phyloP scores from a whole-genome alignment of 1,140 invertebrate genomes.

The Temnothorax longispinosus region DNA sequence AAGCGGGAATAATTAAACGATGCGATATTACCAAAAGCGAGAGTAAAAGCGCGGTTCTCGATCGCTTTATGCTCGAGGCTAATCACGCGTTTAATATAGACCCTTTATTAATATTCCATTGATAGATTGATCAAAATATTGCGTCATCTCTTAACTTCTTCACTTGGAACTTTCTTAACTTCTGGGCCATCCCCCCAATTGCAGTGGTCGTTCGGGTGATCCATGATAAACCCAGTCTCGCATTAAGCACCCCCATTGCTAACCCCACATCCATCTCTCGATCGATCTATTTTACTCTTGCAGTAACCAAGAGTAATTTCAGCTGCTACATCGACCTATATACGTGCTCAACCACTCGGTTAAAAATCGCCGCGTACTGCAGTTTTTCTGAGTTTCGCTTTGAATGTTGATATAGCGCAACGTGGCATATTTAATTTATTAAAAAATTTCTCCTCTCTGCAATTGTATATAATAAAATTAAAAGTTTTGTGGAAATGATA shows the following conservation, averaged over 20 bases:
- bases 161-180: neutral
- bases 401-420: neutral
- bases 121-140: neutral
- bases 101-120: neutral
- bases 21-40: neutral
- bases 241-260: constrained; percentile 42
- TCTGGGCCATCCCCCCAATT: neutral
- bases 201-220: constrained; percentile 23
- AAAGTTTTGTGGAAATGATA: neutral
- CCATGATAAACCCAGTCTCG: constrained; percentile 33
- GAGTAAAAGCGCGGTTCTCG: neutral
- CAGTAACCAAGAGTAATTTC: constrained; percentile 57
- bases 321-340: constrained; percentile 35
- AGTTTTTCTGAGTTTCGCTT: neutral
- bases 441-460: neutral
- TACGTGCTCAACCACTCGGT: constrained; percentile 28
- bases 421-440: neutral
- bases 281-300: constrained; percentile 55
- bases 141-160: neutral
- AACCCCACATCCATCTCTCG: constrained; percentile 4
- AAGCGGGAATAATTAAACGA: neutral
- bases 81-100: neutral
- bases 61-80: neutral
- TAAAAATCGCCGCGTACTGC: neutral
- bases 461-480: neutral